A percentile compares a stretch with the other conserved stretches of the same genome.
phyloP scores from a whole-genome alignment of 2,113 vertebrate genomes.

The Aspidoscelis tigris region DNA sequence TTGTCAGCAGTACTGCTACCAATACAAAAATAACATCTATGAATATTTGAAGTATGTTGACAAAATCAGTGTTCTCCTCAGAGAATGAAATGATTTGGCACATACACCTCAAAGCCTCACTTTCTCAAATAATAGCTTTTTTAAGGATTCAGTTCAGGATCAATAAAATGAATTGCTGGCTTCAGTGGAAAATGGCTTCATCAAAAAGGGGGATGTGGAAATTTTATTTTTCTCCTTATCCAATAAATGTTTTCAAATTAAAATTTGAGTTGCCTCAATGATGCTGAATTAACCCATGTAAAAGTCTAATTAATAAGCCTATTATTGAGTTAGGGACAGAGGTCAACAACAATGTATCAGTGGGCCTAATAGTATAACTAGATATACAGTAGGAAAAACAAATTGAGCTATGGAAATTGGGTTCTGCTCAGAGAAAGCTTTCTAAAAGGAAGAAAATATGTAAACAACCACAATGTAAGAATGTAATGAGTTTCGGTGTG shows the following conservation, averaged over 20 bases:
- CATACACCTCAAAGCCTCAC: too few species aligned
- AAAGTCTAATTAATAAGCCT: neutral
- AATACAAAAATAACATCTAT: neutral
- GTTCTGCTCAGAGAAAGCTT: neutral
- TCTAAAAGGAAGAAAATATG: neutral
- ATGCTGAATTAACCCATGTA: neutral
- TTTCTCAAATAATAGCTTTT: neutral
- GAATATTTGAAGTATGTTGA: neutral
- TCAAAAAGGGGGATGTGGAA: neutral
- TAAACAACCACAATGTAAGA: conserved; percentile 4
- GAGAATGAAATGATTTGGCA: neutral
- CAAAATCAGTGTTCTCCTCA: neutral
- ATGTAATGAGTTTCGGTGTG: neutral
- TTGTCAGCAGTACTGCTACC: neutral
- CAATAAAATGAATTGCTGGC: neutral
- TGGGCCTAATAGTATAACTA: neutral
- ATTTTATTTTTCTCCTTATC: neutral
- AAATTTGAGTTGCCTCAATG: neutral
- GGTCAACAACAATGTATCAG: too few species aligned
- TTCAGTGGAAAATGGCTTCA: neutral
- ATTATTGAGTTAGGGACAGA: neutral
- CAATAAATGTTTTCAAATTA: neutral
- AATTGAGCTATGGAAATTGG: neutral
- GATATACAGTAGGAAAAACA: neutral
- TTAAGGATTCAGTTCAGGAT: neutral